Conservation (phyloP, 2,113 vertebrate genomes). For the Erythrocebus patas region DNA sequence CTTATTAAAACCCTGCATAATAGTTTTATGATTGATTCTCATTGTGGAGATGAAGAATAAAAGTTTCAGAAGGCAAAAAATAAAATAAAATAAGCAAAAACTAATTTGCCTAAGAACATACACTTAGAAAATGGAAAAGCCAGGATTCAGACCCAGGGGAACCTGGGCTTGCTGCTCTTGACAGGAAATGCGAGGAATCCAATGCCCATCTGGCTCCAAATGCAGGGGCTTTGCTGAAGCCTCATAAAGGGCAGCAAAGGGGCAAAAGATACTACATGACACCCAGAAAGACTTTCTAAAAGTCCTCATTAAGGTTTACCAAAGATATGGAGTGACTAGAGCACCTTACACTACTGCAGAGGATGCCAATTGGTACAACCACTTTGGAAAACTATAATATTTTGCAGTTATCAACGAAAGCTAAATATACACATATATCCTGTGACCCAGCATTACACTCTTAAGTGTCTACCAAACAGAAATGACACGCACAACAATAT, state of each 20-base stretch:
- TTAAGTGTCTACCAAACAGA: background rate
- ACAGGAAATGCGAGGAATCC: constrained; percentile 3
- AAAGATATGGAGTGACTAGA: background rate
- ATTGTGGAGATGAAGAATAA: constrained; percentile 19
- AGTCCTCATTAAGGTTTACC: background rate
- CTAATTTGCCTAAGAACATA: background rate
- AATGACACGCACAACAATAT: background rate
- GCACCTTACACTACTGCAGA: background rate
- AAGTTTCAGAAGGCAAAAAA: background rate
- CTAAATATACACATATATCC: background rate
- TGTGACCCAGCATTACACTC: background rate
- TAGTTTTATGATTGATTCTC: background rate
- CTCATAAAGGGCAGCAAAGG: background rate
- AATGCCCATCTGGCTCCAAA: background rate
- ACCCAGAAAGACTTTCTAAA: background rate
- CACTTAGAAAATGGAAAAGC: background rate
- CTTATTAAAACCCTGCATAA: background rate
- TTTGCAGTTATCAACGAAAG: background rate
- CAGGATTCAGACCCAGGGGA: background rate
- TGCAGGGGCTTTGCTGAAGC: background rate
- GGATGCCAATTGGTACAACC: background rate
- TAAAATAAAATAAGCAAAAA: background rate
- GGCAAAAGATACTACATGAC: background rate
- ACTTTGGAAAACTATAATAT: background rate
- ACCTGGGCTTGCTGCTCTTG: background rate